These are phyloP conservation scores for Natrix natrix DNA, from an alignment of 2,797 vertebrate genomes.

Conservation along the genomic window DNA sequence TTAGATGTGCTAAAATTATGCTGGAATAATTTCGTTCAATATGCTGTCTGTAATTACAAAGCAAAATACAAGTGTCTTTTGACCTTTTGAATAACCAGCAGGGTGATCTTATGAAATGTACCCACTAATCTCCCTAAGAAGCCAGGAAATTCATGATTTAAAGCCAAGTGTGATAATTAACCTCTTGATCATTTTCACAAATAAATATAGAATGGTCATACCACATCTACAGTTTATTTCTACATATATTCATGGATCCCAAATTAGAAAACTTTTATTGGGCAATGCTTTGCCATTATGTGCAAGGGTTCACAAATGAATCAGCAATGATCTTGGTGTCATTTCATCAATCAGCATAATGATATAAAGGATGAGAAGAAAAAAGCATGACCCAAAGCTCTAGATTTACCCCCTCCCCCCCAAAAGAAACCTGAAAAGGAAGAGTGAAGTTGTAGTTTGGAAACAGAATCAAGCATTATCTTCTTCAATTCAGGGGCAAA, in stretches of 20 bases:
- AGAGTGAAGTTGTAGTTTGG: not conserved
- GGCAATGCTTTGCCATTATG: not conserved
- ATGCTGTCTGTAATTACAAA: conserved; percentile 56
- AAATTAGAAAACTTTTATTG: not conserved
- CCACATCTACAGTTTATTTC: conserved; percentile 42
- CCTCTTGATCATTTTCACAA: conserved; percentile 67
- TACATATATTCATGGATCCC: not conserved
- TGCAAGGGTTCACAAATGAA: not conserved
- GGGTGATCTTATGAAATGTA: conserved; percentile 52
- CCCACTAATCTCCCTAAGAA: conserved; percentile 52
- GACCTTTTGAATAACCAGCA: conserved; percentile 57
- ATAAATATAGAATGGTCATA: conserved; percentile 58
- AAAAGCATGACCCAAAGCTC: not conserved
- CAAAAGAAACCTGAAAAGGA: not conserved
- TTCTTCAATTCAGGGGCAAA: not conserved
- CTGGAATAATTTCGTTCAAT: conserved; percentile 40
- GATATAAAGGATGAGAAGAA: not conserved
- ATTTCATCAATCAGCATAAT: not conserved
- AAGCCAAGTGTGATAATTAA: conserved; percentile 69
- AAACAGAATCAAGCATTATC: not conserved
- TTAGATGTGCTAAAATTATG: conserved; percentile 33
- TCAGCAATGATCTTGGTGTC: not conserved
- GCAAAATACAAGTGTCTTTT: conserved; percentile 53
- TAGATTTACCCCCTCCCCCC: fast-evolving
- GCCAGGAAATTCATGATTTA: conserved; percentile 45